Conservation (phyloP, 2,888 invertebrate species). For the Aplocera efformata region DNA sequence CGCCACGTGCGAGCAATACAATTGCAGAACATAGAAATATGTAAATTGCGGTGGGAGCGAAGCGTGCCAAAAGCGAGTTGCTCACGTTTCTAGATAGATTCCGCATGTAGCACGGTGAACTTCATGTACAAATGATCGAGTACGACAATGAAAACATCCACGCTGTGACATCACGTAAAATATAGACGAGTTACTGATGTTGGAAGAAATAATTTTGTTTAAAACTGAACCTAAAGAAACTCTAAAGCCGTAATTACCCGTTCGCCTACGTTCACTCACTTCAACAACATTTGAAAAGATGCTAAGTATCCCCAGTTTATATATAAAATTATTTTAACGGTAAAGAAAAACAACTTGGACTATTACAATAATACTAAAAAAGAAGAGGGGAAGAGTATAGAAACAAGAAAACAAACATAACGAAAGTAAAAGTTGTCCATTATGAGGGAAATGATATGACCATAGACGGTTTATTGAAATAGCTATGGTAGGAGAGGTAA, state of each 20-base stretch:
- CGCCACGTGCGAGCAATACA: constrained; percentile 56
- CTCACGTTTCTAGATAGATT: constrained; percentile 48
- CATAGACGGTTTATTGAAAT: constrained; percentile 74
- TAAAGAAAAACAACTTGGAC: constrained; percentile 46
- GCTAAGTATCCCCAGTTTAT: constrained; percentile 14
- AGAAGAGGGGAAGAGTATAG: constrained; percentile 45
- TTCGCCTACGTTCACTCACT: constrained; percentile 7
- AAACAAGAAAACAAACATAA: constrained; percentile 59
- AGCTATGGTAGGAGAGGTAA: constrained; percentile 66
- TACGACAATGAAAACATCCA: constrained; percentile 34
- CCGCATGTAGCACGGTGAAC: constrained; percentile 39
- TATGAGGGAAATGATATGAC: constrained; percentile 56
- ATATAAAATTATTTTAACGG: constrained; percentile 32
- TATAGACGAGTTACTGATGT: too few relatives aligned
- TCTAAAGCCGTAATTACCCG: constrained; percentile 2
- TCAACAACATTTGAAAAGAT: constrained; percentile 11
- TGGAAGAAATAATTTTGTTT: too few relatives aligned
- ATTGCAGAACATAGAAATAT: constrained; percentile 52
- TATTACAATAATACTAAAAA: constrained; percentile 47
- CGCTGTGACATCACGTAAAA: constrained; percentile 29
- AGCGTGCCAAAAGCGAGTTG: constrained; percentile 53
- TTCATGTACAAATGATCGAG: constrained; percentile 41
- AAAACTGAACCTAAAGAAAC: not conserved
- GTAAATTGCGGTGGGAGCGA: constrained; percentile 48
- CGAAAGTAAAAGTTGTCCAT: constrained; percentile 71